Base-by-base conservation (phyloP, 2,888 invertebrate genomes). In the Tetragonisca angustula region DNA sequence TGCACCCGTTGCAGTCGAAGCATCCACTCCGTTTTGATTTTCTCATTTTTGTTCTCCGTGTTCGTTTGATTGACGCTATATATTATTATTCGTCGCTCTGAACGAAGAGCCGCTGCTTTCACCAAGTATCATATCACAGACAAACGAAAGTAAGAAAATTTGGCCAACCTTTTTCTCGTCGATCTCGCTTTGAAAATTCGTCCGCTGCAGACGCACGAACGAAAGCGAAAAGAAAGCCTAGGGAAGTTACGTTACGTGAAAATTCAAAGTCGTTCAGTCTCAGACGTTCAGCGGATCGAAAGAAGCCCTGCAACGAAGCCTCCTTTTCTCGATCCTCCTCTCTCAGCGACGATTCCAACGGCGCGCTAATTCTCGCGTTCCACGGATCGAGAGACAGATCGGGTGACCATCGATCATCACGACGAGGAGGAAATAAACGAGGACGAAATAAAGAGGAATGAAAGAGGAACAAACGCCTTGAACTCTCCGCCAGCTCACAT, bases 1-100 rank as follows among this genome's bases (percentile, higher is more conserved):
- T 61, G n/a, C 61, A 59, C 68, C 75, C 78, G 52, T 70, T 76
- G 81, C 76, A 81, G 81, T 81, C 56, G 59, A 74, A 77, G 70
- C 64, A 59, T 24, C 32, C 5, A 11, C 11, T 21, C 21, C 15
- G 2, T 80, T 80, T 82, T 79, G 74, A 75, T 80, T 82, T 21
- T 73, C 21, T 36, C 36, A 36, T 13, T 27, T 9, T 21, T 24
- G n/a, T 2, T 54, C 21, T 2, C n/a, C 19, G n/a, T n/a, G 21
- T 3, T 17, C 24, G 11, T 24, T 21, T 52, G 19, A 36, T 17
- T 62, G 62, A 19, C 50, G 6, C 50, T 69, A 15, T n/a, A 50
- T 17, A n/a, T 24, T 17, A n/a, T 24, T 15, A n/a, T 19, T n/a
- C 17, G 6, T 27, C 32, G n/a, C 21, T 11, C 9, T 6, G 13